A percentile compares a stretch with the other conserved stretches of the same genome.
These are phyloP conservation scores for Forbesichthys agassizii DNA, from an alignment of 2,113 vertebrate species.

Conservation along the genomic window DNA sequence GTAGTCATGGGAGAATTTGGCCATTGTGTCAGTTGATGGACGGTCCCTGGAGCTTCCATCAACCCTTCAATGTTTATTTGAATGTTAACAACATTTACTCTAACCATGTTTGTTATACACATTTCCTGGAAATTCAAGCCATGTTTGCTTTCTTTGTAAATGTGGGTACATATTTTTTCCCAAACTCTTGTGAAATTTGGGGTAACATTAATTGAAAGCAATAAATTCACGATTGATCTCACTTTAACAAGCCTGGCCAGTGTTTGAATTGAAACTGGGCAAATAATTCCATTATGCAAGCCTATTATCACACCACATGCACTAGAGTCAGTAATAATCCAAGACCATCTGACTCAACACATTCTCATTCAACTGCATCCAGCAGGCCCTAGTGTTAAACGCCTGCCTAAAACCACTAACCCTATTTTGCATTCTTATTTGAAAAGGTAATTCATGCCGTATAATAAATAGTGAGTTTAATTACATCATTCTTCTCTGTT, in stretches of 20 bases:
- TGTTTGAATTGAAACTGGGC: constrained; percentile 16
- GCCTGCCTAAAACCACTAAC: constrained; percentile 26
- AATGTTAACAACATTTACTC: constrained; percentile 30
- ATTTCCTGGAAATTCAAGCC: constrained; percentile 61
- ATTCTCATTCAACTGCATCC: not conserved
- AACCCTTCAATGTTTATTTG: constrained; percentile 64
- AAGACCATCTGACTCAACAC: not conserved
- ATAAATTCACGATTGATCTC: constrained; percentile 45
- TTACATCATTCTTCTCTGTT: not conserved
- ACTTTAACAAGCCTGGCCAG: constrained; percentile 28
- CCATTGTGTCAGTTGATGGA: too few species aligned
- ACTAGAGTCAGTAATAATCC: constrained; percentile 30
- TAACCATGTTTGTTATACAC: constrained; percentile 60
- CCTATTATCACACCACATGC: constrained; percentile 40
- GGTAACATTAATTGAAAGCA: constrained; percentile 65
- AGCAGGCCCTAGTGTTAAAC: constrained; percentile 27
- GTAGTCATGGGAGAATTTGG: not conserved
- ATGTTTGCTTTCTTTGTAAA: constrained; percentile 56
- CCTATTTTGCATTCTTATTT: constrained; percentile 36
- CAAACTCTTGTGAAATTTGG: constrained; percentile 16
- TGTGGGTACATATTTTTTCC: constrained; percentile 12
- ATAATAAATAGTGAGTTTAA: constrained; percentile 14
- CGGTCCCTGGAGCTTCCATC: constrained; percentile 1
- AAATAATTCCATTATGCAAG: constrained; percentile 33
- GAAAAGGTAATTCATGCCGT: not conserved